phyloP scores from a whole-genome alignment of 2,797 vertebrate species.

The Neosilurus mollespiculum region DNA sequence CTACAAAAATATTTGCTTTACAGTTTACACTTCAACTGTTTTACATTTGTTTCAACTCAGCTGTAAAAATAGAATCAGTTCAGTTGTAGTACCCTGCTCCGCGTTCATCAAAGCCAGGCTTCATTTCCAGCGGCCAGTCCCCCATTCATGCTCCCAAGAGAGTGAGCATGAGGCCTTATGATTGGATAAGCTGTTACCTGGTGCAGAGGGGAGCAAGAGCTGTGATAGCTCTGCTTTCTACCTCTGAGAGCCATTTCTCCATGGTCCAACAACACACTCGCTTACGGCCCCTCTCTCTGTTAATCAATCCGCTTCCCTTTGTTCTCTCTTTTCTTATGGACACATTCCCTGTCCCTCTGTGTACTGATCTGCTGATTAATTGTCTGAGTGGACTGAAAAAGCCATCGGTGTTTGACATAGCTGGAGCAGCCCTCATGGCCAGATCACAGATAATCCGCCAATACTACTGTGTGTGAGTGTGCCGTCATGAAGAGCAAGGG shows the following conservation, averaged over 20 bases:
- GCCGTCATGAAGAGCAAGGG: neutral
- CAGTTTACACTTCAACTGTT: neutral
- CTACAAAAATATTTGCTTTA: neutral
- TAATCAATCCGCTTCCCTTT: conserved; percentile 31
- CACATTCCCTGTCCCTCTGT: conserved; percentile 36
- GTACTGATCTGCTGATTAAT: conserved; percentile 51
- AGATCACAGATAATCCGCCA: conserved; percentile 46
- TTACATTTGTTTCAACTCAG: neutral
- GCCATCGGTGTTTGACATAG: conserved; percentile 30
- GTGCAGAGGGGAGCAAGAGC: conserved; percentile 42
- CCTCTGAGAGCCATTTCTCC: conserved; percentile 12
- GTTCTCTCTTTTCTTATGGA: conserved; percentile 19
- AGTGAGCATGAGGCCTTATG: conserved; percentile 34
- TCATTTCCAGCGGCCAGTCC: conserved; percentile 18
- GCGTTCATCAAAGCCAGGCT: neutral
- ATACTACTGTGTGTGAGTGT: conserved; percentile 41
- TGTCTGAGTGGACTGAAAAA: conserved; percentile 55
- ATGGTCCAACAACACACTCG: neutral
- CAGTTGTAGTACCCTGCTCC: neutral
- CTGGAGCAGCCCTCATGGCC: conserved; percentile 52
- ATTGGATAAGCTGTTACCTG: conserved; percentile 68
- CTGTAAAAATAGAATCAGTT: neutral
- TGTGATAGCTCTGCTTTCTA: conserved; percentile 11
- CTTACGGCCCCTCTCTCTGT: neutral
- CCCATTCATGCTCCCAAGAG: conserved; percentile 36